Evolutionary conservation across 2,797 vertebrate species (phyloP).

Genomic region (Lophius americanus): DNA sequence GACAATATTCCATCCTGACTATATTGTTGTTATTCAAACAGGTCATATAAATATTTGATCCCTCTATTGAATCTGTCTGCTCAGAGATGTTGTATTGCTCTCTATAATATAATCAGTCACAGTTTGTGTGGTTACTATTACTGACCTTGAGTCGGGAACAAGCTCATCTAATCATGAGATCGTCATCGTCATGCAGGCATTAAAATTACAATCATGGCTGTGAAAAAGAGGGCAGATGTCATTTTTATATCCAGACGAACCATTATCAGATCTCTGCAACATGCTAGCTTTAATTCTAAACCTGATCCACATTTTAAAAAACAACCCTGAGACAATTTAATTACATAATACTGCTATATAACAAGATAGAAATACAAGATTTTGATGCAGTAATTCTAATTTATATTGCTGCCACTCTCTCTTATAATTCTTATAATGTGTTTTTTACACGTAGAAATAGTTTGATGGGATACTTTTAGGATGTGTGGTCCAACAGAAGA

Average conservation of each 20-base stretch:
- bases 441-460: background rate
- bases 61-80: conserved; percentile 56
- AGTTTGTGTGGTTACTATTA: conserved; percentile 27
- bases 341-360: no score
- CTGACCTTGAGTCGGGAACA: conserved; percentile 31
- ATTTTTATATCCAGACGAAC: conserved; percentile 4
- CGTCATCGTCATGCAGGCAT: no score
- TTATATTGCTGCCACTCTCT: conserved; percentile 10
- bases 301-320: conserved; percentile 50
- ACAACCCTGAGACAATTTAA: no score
- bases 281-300: conserved; percentile 22
- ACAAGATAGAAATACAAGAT: no score
- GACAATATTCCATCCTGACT: background rate
- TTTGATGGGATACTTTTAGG: background rate
- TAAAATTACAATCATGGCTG: no score
- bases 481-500: conserved; percentile 1
- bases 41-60: conserved; percentile 43
- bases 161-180: no score
- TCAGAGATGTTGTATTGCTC: conserved; percentile 49
- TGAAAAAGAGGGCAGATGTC: background rate
- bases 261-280: background rate
- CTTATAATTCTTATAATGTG: background rate
- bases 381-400: conserved; percentile 33
- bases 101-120: conserved; percentile 50
- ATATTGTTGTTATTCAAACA: conserved; percentile 26